Percentiles rank a stretch among this genome's conserved stretches.
phyloP scores from a whole-genome alignment of 2,113 vertebrate genomes.

The Nettapus auritus region DNA sequence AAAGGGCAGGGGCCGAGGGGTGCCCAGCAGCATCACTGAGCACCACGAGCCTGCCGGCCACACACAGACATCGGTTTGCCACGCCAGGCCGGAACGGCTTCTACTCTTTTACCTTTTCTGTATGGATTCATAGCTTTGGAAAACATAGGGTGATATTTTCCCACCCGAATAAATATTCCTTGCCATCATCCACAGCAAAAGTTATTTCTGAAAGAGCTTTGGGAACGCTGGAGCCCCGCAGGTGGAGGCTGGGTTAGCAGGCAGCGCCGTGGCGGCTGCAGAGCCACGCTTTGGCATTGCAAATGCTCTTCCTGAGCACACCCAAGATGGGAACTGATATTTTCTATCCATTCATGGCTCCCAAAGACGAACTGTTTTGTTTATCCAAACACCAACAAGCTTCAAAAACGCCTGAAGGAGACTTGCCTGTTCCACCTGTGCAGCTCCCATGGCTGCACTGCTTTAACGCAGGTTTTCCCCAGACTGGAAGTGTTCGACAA shows the following conservation, averaged over 20 bases:
- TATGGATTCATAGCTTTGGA: neutral
- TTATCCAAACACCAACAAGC: neutral
- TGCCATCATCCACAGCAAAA: neutral
- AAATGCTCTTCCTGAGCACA: neutral
- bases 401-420: neutral
- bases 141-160: neutral
- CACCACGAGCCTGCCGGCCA: neutral
- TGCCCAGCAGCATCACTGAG: neutral
- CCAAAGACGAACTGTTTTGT: neutral
- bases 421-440: neutral
- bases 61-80: neutral
- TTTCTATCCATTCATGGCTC: neutral
- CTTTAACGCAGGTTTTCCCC: neutral
- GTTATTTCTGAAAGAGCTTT: neutral
- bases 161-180: neutral
- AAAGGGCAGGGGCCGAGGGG: neutral
- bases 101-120: neutral
- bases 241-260: neutral
- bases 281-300: neutral
- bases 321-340: neutral
- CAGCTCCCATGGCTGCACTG: neutral
- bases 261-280: rapidly evolving
- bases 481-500: neutral
- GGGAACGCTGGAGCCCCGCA: neutral
- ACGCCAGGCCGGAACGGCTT: neutral